Conservation (phyloP, 1,140 invertebrate species). For the Acromyrmex echinatior region DNA sequence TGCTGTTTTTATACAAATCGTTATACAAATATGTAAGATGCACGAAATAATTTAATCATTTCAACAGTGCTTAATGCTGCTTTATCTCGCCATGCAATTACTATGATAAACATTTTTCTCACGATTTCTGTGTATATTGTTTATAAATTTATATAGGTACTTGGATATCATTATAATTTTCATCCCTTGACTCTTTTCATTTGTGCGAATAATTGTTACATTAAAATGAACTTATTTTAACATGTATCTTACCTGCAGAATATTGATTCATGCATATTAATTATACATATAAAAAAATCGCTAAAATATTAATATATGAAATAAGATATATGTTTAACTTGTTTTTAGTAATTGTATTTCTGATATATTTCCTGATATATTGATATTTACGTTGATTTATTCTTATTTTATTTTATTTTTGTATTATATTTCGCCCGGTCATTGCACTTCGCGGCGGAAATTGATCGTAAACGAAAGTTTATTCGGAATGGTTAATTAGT, state of each 20-base stretch:
- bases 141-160: conserved; percentile 15
- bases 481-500: conserved; percentile 66
- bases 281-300: neutral
- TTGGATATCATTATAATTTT: conserved; percentile 26
- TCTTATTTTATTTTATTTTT: neutral
- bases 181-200: neutral
- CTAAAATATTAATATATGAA: neutral
- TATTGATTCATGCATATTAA: neutral
- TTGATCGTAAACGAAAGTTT: conserved; percentile 70
- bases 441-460: conserved; percentile 38
- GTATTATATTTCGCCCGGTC: neutral
- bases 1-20: neutral
- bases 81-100: neutral
- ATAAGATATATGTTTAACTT: neutral
- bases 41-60: conserved; percentile 5
- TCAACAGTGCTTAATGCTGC: neutral
- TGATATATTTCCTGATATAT: neutral
- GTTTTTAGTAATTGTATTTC: neutral
- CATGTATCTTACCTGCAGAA: neutral
- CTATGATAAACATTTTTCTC: neutral
- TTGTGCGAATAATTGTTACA: neutral
- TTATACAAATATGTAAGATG: neutral
- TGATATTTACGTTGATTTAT: neutral
- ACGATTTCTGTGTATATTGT: conserved; percentile 2
- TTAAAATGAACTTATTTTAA: neutral